phyloP scores from a whole-genome alignment of 1,140 invertebrate genomes.

The Colletes latitarsis region DNA sequence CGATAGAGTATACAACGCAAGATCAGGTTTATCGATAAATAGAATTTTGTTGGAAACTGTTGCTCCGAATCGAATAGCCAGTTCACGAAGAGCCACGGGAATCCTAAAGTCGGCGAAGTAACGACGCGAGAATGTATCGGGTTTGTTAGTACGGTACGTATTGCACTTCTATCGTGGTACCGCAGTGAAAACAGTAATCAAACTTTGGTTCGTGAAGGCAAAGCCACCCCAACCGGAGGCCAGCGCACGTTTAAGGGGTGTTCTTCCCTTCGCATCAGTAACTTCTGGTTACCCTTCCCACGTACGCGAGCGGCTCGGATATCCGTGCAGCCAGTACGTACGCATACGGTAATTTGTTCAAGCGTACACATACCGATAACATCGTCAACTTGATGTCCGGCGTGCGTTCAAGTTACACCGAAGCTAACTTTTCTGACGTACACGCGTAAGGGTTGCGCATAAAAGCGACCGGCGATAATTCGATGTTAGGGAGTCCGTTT shows the following conservation, averaged over 20 bases:
- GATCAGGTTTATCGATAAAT: too few species aligned
- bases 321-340: constrained; percentile 4
- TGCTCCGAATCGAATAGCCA: background rate
- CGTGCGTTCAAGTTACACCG: constrained; percentile 7
- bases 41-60: background rate
- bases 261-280: constrained; percentile 49
- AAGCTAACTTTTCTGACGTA: background rate
- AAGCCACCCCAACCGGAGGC: constrained; percentile 28
- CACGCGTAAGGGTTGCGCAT: background rate
- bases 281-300: constrained; percentile 47
- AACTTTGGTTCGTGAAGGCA: constrained; percentile 53
- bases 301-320: constrained; percentile 6
- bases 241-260: constrained; percentile 40
- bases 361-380: constrained; percentile 12
- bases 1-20: too few species aligned
- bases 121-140: constrained; percentile 14
- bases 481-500: background rate
- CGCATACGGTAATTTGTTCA: constrained; percentile 14
- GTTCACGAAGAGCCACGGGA: constrained; percentile 1
- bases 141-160: constrained; percentile 39
- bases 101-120: constrained; percentile 30
- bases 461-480: background rate
- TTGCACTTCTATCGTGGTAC: constrained; percentile 35
- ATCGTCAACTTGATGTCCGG: constrained; percentile 15
- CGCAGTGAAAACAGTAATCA: constrained; percentile 62